Evolutionary conservation across 1,140 invertebrate species (phyloP).

Genomic region (Calosoma granatense): DNA sequence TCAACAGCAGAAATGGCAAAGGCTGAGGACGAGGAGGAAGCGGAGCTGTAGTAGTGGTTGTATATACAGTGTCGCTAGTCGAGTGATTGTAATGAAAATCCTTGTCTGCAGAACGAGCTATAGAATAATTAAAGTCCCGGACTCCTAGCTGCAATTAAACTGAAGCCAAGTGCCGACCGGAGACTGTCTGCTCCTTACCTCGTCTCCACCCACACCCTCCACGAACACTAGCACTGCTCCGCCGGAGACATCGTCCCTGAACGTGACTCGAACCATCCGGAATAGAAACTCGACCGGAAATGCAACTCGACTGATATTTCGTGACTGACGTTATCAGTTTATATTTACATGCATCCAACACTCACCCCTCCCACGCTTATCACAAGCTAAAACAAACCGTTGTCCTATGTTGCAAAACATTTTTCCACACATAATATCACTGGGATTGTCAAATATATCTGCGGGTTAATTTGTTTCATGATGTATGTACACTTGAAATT

Average conservation of each 20-base stretch:
- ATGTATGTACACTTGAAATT: too few species aligned
- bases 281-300: neutral
- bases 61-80: neutral
- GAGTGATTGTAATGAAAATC: conserved; percentile 6
- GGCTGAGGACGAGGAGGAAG: too few species aligned
- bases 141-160: neutral
- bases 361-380: too few species aligned
- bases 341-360: too few species aligned
- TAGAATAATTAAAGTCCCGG: conserved; percentile 3
- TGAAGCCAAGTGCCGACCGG: neutral
- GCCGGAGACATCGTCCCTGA: neutral
- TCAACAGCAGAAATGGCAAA: neutral
- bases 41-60: neutral
- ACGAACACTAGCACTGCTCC: neutral
- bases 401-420: too few species aligned
- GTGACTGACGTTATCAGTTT: neutral
- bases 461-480: too few species aligned
- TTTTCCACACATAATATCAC: too few species aligned
- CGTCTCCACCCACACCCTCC: neutral
- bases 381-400: too few species aligned
- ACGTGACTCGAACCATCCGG: neutral
- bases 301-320: neutral
- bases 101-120: conserved; percentile 3
- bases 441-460: too few species aligned
- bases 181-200: too few species aligned